Evolutionary conservation across 2,113 vertebrate species (phyloP), one percentile per base, ranked within the genome.

Genomic region (Nibea albiflora): DNA sequence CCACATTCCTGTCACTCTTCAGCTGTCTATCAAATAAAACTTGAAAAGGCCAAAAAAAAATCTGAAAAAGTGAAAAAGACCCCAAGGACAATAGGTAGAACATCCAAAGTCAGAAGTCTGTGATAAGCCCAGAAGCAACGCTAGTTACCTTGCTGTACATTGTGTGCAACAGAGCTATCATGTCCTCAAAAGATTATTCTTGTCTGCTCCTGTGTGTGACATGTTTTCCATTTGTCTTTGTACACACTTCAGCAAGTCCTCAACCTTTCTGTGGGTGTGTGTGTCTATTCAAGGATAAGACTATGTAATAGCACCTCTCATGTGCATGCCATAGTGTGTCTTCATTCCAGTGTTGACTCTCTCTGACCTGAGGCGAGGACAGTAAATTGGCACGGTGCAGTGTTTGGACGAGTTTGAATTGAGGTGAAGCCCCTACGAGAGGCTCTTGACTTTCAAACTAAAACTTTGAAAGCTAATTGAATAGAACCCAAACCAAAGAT

Each of bases 321-420:
- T 58, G 63, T 16, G 52, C 6, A 5, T 44, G 58, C 28, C 39
- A 42, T 16, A n/a, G 42, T 61, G 74, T 65, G 19, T 76, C 47
- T 70, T 22, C 8, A 39, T 62, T 28, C 39, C 10, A 26, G 35
- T 52, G 58, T 70, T 66, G 78, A 66, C 62, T 72, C 44, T 24
- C 24, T 74, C 52, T 85, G 66, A 82, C 85, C 82, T 54, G 70
- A 76, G 73, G 80, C 28, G 2, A 85, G 73, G 77, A 76, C 73
- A 76, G 73, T 68, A 78, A 78, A 85, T 81, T 85, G 68, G 69
- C 72, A 52, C 28, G 0, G 17, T 57, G 58, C 60, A 63, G 73
- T 10, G 31, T 63, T 82, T 73, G 58, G 53, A 74, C 57, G 77
- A 80, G 73, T 65, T 35, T 71, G 69, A 87, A 77, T 60, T 83